Evolutionary conservation across 2,888 invertebrate genomes (phyloP).

Genomic region (Drosophila differens): DNA sequence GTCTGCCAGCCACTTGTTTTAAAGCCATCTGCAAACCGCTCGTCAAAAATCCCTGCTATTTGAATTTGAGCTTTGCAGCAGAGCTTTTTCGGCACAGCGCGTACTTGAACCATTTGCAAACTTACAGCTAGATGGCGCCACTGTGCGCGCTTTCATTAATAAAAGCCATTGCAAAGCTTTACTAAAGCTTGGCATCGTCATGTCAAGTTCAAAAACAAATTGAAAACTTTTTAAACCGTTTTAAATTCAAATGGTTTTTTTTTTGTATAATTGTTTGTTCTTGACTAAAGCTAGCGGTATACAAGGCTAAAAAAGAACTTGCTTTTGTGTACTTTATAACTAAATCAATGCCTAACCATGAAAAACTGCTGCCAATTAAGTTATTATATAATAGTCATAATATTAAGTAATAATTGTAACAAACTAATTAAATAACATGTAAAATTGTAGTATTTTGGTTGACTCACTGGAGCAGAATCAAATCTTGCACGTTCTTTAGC

Average conservation of each 20-base stretch:
- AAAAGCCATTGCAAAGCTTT: neutral
- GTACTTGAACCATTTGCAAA: slow-evolving; percentile 7
- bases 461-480: neutral
- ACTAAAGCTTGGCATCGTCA: neutral
- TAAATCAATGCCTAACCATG: no score
- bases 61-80: slow-evolving; percentile 20
- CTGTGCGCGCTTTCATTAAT: neutral
- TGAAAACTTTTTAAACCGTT: neutral
- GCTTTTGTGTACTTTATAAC: no score
- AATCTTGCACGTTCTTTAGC: neutral
- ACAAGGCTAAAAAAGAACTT: no score
- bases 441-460: neutral
- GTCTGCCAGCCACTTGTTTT: neutral
- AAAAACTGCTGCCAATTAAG: neutral
- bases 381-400: neutral
- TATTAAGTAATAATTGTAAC: neutral
- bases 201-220: neutral
- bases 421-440: neutral
- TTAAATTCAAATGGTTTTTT: neutral
- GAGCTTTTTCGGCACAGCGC: slow-evolving; percentile 8
- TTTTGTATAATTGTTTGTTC: neutral
- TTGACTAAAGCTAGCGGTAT: neutral
- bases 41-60: slow-evolving; percentile 43
- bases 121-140: slow-evolving; percentile 21
- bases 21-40: neutral